Conservation (phyloP, 2,888 invertebrate genomes). For the Lasioglossum lativentre region DNA sequence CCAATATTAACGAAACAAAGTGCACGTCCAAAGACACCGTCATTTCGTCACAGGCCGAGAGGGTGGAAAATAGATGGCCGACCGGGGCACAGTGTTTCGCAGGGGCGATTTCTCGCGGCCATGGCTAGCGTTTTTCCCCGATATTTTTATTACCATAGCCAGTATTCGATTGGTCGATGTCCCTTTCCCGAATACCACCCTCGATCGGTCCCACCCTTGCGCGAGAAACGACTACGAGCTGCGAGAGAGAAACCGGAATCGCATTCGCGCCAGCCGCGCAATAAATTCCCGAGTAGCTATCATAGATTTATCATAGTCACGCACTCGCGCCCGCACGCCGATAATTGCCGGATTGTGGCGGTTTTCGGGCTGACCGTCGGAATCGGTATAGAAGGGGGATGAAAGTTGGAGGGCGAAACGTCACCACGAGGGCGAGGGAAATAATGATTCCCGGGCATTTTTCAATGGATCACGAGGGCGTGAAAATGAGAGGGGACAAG, state of each 20-base stretch:
- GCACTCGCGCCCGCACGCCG: constrained; percentile 57
- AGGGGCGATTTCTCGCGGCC: neutral
- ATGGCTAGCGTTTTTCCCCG: neutral
- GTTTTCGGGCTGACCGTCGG: constrained; percentile 52
- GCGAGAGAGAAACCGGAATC: constrained; percentile 58
- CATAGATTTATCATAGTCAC: constrained; percentile 82
- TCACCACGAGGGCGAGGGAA: constrained; percentile 43
- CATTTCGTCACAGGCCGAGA: neutral
- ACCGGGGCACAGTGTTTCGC: neutral
- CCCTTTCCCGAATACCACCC: neutral
- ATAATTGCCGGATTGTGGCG: constrained; percentile 77
- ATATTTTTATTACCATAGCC: neutral
- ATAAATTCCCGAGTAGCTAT: constrained; percentile 76
- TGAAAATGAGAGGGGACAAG: constrained; percentile 7
- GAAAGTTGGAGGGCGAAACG: neutral
- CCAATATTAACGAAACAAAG: neutral
- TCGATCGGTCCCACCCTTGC: constrained; percentile 31
- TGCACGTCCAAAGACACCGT: neutral
- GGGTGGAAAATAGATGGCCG: constrained; percentile 1
- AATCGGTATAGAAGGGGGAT: neutral
- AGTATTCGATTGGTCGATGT: neutral
- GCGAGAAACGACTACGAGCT: constrained; percentile 23
- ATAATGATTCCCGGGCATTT: constrained; percentile 57
- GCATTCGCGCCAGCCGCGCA: constrained; percentile 78
- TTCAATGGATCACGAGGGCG: constrained; percentile 49